These are phyloP conservation scores for Sipha maydis DNA, from an alignment of 2,888 invertebrate species.

Conservation along the genomic window DNA sequence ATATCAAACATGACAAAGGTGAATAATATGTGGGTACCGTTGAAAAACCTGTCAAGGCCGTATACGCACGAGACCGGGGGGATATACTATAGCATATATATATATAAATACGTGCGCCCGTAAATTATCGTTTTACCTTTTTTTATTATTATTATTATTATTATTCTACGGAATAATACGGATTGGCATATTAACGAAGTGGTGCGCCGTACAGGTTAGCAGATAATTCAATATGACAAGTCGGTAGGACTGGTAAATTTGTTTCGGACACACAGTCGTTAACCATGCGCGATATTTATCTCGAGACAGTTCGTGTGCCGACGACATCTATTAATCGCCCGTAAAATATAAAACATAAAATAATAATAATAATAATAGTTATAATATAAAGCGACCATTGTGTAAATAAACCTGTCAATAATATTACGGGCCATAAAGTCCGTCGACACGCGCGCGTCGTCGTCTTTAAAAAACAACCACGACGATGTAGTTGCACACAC, in stretches of 20 bases:
- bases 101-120: conserved; percentile 17
- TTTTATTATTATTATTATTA: conserved; percentile 8
- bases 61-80: background rate
- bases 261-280: conserved; percentile 58
- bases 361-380: conserved; percentile 29
- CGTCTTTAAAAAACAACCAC: no score
- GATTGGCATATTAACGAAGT: conserved; percentile 59
- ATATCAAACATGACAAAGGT: conserved; percentile 1
- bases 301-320: conserved; percentile 55
- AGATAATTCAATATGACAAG: conserved; percentile 61
- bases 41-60: conserved; percentile 51
- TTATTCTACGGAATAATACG: conserved; percentile 43
- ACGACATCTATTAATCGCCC: conserved; percentile 60
- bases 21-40: conserved; percentile 14
- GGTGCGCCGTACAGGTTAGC: conserved; percentile 57
- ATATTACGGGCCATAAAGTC: background rate
- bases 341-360: conserved; percentile 21
- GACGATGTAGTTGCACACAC: no score
- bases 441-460: background rate
- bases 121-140: conserved; percentile 54
- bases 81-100: background rate
- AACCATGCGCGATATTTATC: conserved; percentile 58
- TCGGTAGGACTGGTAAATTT: conserved; percentile 62
- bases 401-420: background rate
- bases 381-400: background rate